These are phyloP conservation scores for Mastacembelus armatus DNA, from an alignment of 2,797 vertebrate genomes.

Conservation along the genomic window DNA sequence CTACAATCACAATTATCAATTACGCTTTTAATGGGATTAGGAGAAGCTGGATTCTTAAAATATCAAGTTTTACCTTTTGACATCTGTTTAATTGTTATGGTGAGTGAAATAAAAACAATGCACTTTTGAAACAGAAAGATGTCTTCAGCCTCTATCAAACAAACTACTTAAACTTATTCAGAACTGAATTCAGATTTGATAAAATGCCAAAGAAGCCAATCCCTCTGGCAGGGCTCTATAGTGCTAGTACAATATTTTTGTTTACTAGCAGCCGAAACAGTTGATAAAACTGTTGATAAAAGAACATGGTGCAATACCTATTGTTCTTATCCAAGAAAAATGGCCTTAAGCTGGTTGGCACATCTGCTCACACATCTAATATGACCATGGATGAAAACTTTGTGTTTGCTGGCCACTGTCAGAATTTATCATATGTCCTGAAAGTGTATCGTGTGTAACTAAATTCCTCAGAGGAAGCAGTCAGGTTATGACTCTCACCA, in stretches of 20 bases:
- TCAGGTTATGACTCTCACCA: constrained; percentile 50
- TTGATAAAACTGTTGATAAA: neutral
- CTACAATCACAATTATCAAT: no score
- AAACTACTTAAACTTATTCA: neutral
- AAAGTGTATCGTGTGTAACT: constrained; percentile 44
- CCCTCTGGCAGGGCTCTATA: no score
- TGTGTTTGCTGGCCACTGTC: constrained; percentile 22
- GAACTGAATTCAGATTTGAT: neutral
- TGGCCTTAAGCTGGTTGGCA: neutral
- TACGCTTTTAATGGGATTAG: no score
- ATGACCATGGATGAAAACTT: constrained; percentile 22
- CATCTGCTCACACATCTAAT: constrained; percentile 13
- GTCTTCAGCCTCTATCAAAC: no score
- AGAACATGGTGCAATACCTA: neutral
- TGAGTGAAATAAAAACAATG: no score
- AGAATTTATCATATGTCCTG: constrained; percentile 34
- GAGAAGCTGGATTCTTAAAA: no score
- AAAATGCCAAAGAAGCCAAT: neutral
- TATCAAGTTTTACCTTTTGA: no score
- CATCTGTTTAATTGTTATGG: no score
- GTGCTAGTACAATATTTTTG: no score
- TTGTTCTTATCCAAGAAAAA: neutral
- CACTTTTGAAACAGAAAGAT: no score
- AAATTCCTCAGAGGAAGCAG: constrained; percentile 49
- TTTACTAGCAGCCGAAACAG: neutral